phyloP scores from a whole-genome alignment of 1,140 invertebrate genomes.

The Bombus confusus region DNA sequence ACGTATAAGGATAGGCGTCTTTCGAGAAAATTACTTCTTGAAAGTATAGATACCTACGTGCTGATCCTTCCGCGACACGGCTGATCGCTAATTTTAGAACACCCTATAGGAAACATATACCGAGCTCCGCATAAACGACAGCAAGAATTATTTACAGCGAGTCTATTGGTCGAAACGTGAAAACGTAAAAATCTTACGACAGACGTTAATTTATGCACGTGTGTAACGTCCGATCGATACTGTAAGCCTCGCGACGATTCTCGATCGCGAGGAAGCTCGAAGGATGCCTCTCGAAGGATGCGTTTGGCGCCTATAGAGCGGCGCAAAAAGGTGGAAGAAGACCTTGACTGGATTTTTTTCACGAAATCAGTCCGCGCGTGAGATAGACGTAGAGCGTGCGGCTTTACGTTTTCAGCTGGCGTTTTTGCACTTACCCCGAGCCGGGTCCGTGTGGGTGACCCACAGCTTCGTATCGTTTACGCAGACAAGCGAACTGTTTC shows the following conservation, averaged over 20 bases:
- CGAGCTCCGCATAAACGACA: no score
- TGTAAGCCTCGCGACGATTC: not conserved
- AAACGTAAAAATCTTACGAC: no score
- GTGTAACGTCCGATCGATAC: not conserved
- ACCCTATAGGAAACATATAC: no score
- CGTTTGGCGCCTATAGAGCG: not conserved
- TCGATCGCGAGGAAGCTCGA: not conserved
- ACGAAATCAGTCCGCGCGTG: constrained; percentile 40
- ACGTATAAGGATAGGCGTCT: no score
- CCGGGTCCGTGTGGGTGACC: not conserved
- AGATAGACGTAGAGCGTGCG: constrained; percentile 10
- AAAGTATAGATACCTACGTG: no score
- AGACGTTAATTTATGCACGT: not conserved
- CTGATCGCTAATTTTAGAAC: no score
- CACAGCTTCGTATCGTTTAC: constrained; percentile 5
- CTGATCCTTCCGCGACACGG: no score
- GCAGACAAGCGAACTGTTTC: constrained; percentile 28
- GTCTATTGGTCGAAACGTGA: not conserved
- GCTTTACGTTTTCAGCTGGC: constrained; percentile 15
- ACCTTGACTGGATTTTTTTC: constrained; percentile 45
- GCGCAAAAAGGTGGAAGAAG: not conserved
- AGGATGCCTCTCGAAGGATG: not conserved
- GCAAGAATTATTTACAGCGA: not conserved
- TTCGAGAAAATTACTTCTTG: no score
- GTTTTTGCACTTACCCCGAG: constrained; percentile 18